phyloP scores from a whole-genome alignment of 1,140 invertebrate species.

The Lucilia sericata region DNA sequence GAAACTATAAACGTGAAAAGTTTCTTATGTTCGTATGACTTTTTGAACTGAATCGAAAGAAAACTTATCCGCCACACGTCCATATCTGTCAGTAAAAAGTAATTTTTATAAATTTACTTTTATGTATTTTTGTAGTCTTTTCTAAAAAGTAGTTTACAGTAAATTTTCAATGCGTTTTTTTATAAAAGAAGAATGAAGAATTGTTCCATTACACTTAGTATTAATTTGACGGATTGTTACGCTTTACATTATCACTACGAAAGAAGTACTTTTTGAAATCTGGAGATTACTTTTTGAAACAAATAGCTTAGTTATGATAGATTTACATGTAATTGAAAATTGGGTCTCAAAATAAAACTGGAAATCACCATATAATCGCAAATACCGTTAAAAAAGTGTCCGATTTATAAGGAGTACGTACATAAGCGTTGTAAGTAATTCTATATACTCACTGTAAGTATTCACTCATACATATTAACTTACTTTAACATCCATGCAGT shows the following conservation, averaged over 20 bases:
- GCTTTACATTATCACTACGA: too few species aligned
- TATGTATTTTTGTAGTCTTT: background rate
- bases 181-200: background rate
- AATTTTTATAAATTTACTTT: slow-evolving; percentile 37
- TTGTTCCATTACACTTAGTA: too few species aligned
- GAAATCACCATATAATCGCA: too few species aligned
- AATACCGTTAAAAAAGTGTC: too few species aligned
- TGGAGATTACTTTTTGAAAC: too few species aligned
- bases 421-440: background rate
- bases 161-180: slow-evolving; percentile 32
- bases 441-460: background rate
- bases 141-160: slow-evolving; percentile 21
- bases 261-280: too few species aligned
- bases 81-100: slow-evolving; percentile 35
- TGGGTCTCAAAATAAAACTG: too few species aligned
- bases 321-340: too few species aligned
- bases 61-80: slow-evolving; percentile 37
- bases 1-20: slow-evolving; percentile 25
- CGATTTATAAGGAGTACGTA: background rate
- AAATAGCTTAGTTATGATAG: too few species aligned
- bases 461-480: background rate
- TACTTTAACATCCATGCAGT: background rate
- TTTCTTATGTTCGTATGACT: slow-evolving; percentile 32
- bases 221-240: too few species aligned
- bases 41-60: slow-evolving; percentile 10